Base-by-base conservation (phyloP, 2,113 vertebrate species). In the Takifugu flavidus region DNA sequence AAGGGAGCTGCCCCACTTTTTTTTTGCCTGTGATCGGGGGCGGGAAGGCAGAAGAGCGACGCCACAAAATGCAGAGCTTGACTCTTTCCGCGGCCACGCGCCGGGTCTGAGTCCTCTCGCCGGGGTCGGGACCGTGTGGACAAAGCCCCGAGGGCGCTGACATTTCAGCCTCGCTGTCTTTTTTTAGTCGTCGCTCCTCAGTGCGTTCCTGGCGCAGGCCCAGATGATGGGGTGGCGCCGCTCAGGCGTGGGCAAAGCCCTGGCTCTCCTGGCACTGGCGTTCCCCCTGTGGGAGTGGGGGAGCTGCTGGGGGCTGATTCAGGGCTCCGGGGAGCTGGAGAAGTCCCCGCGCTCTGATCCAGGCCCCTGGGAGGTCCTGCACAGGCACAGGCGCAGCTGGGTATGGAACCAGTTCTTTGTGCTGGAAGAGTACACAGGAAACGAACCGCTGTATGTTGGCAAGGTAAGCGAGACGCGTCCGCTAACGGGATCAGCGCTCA, bases 341-440 rank as follows among this genome's bases (percentile, higher is more conserved):
- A 56, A 46, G 77, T 82, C 93, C 69, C 77, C 31, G 1, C 89
- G 86, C 47, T 83, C 93, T 55, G 74, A 65, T 67, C 77, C 82
- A 46, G 65, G 62, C 81, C 66, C 80, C 46, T 90, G 89, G 85
- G 91, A 90, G 66, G 79, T 85, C 0, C 82, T 79, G 64, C 85
- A 70, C n/a, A 92, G 96, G 82, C 92, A 93, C 67, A 98, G 93
- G 75, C 94, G 96, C 83, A 98, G 95, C 92, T 98, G 96, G 96
- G 96, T 98, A 78, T 98, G 96, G 96, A 98, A 98, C 88, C 96
- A 98, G 56, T 98, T 98, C 92, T 98, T 98, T 84, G 96, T 98
- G 45, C 89, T 98, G 88, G 96, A 98, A 86, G 96, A 98, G 85
- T 97, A 93, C 88, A 98, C 94, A 57, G 96, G 95, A 68, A 95